Conservation (phyloP, 1,140 invertebrate genomes). For the Pomacea maculata region DNA sequence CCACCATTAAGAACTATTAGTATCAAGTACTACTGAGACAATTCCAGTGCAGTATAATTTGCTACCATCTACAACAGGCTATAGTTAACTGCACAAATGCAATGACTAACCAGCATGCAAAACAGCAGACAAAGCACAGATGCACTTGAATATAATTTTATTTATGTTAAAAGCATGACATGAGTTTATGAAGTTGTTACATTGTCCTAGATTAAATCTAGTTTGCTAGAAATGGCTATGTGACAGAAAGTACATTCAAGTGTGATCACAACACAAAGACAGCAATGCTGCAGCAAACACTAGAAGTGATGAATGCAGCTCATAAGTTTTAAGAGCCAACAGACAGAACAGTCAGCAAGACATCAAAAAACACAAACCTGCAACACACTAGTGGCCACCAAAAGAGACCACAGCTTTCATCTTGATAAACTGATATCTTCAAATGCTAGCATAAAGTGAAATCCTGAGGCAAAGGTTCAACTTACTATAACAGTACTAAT, state of each 20-base stretch:
- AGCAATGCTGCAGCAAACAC: slow-evolving; percentile 15
- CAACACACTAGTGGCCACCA: not conserved
- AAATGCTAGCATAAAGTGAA: slow-evolving; percentile 4
- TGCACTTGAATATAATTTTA: slow-evolving; percentile 45
- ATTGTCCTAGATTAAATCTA: slow-evolving; percentile 30
- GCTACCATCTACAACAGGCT: not conserved
- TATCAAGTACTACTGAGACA: not conserved
- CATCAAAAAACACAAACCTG: not conserved
- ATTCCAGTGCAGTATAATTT: no score
- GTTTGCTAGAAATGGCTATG: slow-evolving; percentile 25
- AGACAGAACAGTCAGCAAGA: slow-evolving; percentile 15
- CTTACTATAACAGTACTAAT: not conserved
- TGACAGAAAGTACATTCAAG: slow-evolving; percentile 26
- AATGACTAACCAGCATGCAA: slow-evolving; percentile 5
- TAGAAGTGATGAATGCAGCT: not conserved
- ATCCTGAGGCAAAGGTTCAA: slow-evolving; percentile 19
- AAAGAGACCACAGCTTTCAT: not conserved
- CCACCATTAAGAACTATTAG: not conserved
- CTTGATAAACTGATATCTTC: not conserved
- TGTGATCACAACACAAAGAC: slow-evolving; percentile 35
- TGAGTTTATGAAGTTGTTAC: slow-evolving; percentile 27
- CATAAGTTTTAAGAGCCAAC: not conserved
- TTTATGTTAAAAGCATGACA: slow-evolving; percentile 41
- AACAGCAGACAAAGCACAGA: slow-evolving; percentile 12
- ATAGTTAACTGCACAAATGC: not conserved